Evolutionary conservation across 2,797 vertebrate genomes (phyloP).

Genomic region (Cyclopterus lumpus): DNA sequence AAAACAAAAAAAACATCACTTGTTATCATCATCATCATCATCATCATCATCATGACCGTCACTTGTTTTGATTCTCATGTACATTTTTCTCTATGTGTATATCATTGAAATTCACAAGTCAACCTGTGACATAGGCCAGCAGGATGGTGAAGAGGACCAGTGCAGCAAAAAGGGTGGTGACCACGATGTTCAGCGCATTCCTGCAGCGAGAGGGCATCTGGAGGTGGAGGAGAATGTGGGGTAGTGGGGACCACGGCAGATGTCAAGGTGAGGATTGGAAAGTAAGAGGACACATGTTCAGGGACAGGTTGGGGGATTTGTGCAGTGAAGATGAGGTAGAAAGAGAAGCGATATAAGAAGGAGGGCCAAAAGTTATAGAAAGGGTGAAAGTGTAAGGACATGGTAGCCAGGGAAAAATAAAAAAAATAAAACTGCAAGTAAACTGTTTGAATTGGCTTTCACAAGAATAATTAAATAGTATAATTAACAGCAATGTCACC

Average conservation of each 20-base stretch:
- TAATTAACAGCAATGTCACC: neutral
- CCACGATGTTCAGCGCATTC: slow-evolving; percentile 89
- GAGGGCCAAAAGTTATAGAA: neutral
- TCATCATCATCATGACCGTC: neutral
- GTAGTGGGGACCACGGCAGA: neutral
- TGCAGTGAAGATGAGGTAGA: neutral
- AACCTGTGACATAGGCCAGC: slow-evolving; percentile 93
- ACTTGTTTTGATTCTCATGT: neutral
- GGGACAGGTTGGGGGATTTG: neutral
- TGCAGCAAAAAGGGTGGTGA: slow-evolving; percentile 95
- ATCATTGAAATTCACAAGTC: neutral
- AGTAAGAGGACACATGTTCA: neutral
- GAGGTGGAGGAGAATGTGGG: slow-evolving; percentile 2
- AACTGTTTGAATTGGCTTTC: neutral
- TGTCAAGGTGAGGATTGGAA: neutral
- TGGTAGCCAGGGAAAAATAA: neutral
- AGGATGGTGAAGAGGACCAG: slow-evolving; percentile 95
- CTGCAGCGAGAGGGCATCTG: slow-evolving; percentile 93
- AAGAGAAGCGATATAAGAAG: neutral
- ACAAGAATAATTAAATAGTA: neutral
- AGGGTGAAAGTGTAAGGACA: neutral
- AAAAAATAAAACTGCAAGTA: neutral
- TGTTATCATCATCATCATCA: neutral
- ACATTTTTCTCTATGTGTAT: neutral
- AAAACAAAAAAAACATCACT: neutral